Evolutionary conservation across 92 coral and sea anemone species (phyloP), one percentile per base, ranked within the genome.

Genomic region (Actinostola sp.): DNA sequence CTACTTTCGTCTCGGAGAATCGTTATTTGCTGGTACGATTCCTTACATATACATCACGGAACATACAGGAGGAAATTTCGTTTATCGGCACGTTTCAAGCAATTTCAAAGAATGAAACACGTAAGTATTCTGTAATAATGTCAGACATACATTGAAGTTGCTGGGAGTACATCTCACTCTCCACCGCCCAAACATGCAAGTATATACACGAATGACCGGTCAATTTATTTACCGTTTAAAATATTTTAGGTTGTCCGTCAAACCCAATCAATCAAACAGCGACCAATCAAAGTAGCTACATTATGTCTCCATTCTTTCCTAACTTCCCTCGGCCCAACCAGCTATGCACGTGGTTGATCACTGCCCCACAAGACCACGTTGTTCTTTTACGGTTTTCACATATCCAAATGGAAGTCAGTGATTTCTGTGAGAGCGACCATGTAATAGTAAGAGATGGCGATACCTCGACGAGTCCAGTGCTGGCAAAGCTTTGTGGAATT

Each of bases 321-420:
- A 19, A 24, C 11, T 59, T 50, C 25, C 16, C n/a, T 11, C 57
- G 4, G 6, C 57, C 57, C 4, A 50, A 50, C 57, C 57, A 50
- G 57, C 7, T 50, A 5, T 50, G 57, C 24, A 50, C 57, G 24
- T 50, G 57, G 57, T n/a, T 50, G 5, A 50, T 50, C 57, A 50
- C 57, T 50, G 57, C 57, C 57, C 57, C 57, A 50, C 19, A 50
- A 50, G 57, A n/a, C 24, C 57, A 50, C 24, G 57, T 50, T 6
- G 57, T 50, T 5, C 20, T 11, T 50, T 20, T 50, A 6, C 57
- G 16, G n/a, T 50, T 50, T 21, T 14, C n/a, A 20, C 25, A 14
- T 21, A 4, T 50, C 16, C 19, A 4, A 3, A 14, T 50, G 24
- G 19, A 50, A 10, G 6, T 5, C 13, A 21, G 16, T 20, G 7